phyloP scores from a whole-genome alignment of 2,797 vertebrate genomes.

The Danio tinwini region DNA sequence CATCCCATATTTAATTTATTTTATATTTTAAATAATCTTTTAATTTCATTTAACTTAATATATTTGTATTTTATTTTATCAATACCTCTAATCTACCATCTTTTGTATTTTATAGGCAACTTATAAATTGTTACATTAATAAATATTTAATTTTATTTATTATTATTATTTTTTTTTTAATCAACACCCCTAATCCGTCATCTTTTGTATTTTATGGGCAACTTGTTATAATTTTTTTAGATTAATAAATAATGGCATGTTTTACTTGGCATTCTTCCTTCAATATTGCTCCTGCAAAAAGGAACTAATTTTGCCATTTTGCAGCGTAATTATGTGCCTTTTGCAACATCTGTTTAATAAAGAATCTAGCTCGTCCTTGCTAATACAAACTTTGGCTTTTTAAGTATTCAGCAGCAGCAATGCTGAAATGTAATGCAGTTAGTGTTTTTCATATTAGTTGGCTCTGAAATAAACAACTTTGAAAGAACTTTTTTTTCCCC shows the following conservation, averaged over 20 bases:
- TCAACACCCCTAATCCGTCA: not conserved
- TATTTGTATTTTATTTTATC: no score
- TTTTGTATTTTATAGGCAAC: no score
- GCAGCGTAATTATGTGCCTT: not conserved
- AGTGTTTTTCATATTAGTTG: not conserved
- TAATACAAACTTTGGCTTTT: not conserved
- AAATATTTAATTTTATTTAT: no score
- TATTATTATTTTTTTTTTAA: no score
- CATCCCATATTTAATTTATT: no score
- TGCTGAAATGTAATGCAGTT: not conserved
- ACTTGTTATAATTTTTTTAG: not conserved
- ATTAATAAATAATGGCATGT: not conserved
- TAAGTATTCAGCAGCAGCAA: no score
- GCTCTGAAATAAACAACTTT: no score
- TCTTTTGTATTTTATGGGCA: not conserved
- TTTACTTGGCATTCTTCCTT: not conserved
- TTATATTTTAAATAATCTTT: no score
- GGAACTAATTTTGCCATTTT: not conserved
- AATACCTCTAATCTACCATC: no score
- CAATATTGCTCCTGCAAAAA: not conserved
- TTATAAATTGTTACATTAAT: no score
- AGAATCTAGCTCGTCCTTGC: not conserved
- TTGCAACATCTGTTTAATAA: not conserved
- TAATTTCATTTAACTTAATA: no score
- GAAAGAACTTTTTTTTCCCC: not conserved